Evolutionary conservation across 64 coral and sea anemone genomes (phyloP), one percentile per base, ranked within the genome.

Genomic region (Astreopora myriophthalma): DNA sequence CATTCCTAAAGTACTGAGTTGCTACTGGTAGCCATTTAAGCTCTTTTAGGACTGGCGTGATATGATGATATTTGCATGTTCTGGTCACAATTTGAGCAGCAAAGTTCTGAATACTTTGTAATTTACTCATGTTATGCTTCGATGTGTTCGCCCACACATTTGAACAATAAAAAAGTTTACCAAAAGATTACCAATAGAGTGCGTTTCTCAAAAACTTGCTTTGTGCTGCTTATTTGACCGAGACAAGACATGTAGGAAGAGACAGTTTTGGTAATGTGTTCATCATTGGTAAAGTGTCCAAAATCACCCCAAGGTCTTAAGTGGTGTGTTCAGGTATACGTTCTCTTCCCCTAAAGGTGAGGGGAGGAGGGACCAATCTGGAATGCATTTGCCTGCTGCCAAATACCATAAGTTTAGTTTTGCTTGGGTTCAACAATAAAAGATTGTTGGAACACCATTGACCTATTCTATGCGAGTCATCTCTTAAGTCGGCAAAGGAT

Each of bases 51-150:
- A 84, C 80, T 22, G 52, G 57, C 19, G 80, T 34, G 35, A 84
- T 82, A 20, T 84, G 80, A 20, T 36, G 10, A 20, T 16, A 84
- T 84, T 84, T 84, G 24, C 78, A 31, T 1, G 51, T 31, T 32
- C 33, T 62, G 17, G 79, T 84, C 24, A 84, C 25, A 23, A 84
- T 33, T 33, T 27, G 48, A 12, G 79, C 55, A 20, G 79, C 79
- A 84, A 84, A 62, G 63, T 84, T 84, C 8, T 84, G 80, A n/a
- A 84, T 34, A 13, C 25, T 32, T 30, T 84, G 55, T 62, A 84
- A 64, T 20, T 58, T 58, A 16, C 11, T 46, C 11, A 6, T 4
- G 11, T 46, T 58, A 58, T 2, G 17, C 17, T 58, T 58, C 17
- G 52, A 20, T 58, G 52, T 58, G 17, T 58, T 58, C 52, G 52